Evolutionary conservation across 1,140 invertebrate genomes (phyloP).

Genomic region (Brachionus manjavacas): DNA sequence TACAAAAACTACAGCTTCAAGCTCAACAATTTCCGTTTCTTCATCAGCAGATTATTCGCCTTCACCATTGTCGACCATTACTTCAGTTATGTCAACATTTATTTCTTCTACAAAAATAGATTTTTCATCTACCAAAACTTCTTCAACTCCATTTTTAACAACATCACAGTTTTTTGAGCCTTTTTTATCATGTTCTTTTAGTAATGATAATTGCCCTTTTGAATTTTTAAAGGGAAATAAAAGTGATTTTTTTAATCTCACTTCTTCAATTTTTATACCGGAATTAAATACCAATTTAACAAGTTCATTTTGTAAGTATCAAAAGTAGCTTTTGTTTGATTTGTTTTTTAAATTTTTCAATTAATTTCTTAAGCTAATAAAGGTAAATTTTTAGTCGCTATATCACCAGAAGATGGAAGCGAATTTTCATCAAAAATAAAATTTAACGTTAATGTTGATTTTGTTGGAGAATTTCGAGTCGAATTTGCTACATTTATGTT

Average conservation of each 20-base stretch:
- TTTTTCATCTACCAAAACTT: background rate
- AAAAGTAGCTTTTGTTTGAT: background rate
- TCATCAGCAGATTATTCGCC: background rate
- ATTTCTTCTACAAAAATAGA: background rate
- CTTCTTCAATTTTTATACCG: background rate
- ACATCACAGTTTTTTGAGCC: background rate
- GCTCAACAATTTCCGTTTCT: background rate
- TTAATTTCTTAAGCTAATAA: background rate
- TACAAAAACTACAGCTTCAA: too few relatives aligned
- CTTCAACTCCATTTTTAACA: background rate
- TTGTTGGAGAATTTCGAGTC: background rate
- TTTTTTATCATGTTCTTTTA: background rate
- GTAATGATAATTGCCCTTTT: background rate
- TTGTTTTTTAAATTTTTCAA: background rate
- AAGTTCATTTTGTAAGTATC: background rate
- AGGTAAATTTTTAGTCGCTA: background rate
- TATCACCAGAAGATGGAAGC: background rate
- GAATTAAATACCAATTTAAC: background rate
- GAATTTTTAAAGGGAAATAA: background rate
- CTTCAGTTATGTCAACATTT: background rate
- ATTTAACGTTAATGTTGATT: background rate
- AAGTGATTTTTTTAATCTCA: background rate
- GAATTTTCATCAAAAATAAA: background rate
- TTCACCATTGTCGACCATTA: background rate
- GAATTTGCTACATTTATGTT: background rate